Percentiles rank a stretch among this genome's conserved stretches.
Conservation (phyloP, 2,888 invertebrate species). For the Neuroscelio doddi region DNA sequence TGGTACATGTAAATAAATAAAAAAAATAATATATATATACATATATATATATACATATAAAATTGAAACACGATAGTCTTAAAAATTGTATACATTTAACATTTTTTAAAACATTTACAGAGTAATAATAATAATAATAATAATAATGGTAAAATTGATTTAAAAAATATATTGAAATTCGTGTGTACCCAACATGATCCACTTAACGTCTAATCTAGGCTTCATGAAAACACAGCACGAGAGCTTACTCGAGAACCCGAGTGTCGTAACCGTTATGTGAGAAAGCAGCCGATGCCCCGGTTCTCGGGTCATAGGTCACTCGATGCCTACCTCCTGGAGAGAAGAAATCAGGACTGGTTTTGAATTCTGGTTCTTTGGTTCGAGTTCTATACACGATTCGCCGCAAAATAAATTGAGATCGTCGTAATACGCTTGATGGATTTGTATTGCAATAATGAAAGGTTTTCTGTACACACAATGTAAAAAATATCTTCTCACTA, state of each 20-base stretch:
- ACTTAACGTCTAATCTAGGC: slow-evolving; percentile 33
- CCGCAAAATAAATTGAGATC: slow-evolving; percentile 38
- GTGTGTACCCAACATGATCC: slow-evolving; percentile 39
- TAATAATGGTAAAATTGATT: too few species aligned
- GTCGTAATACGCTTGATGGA: slow-evolving; percentile 26
- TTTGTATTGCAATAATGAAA: slow-evolving; percentile 10
- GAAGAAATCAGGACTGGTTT: slow-evolving; percentile 60
- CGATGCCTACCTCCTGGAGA: slow-evolving; percentile 62
- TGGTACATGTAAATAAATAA: too few species aligned
- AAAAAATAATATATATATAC: too few species aligned
- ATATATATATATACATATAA: too few species aligned
- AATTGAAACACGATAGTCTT: too few species aligned
- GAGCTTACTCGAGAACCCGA: slow-evolving; percentile 30
- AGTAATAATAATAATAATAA: too few species aligned
- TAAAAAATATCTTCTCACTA: too few species aligned
- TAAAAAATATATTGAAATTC: slow-evolving; percentile 20
- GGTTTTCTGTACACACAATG: too few species aligned
- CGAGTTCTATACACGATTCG: slow-evolving; percentile 30
- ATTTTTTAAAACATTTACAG: too few species aligned
- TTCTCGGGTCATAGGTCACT: slow-evolving; percentile 67
- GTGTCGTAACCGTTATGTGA: slow-evolving; percentile 68
- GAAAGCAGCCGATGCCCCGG: slow-evolving; percentile 67
- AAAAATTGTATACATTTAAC: too few species aligned
- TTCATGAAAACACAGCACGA: slow-evolving; percentile 40
- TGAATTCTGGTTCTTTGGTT: slow-evolving; percentile 54